phyloP scores from a whole-genome alignment of 1,140 invertebrate species.

The Vanessa tameamea region DNA sequence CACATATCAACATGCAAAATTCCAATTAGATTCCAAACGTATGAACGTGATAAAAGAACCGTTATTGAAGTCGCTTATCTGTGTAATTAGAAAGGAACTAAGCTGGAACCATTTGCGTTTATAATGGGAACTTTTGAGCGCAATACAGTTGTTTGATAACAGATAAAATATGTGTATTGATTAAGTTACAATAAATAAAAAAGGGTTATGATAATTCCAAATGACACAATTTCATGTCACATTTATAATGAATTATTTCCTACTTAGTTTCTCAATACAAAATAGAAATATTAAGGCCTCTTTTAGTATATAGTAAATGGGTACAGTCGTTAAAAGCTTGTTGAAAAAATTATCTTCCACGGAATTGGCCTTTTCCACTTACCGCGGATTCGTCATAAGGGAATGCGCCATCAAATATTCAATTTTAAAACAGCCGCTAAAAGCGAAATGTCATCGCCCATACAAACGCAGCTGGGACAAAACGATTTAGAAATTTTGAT shows the following conservation, averaged over 20 bases:
- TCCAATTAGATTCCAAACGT: slow-evolving; percentile 80
- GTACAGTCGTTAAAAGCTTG: slow-evolving; percentile 59
- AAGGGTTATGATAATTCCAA: slow-evolving; percentile 1
- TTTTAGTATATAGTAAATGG: slow-evolving; percentile 1
- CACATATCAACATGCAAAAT: slow-evolving; percentile 79
- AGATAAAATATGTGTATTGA: slow-evolving; percentile 46
- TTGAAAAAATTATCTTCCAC: slow-evolving; percentile 73
- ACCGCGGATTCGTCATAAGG: slow-evolving; percentile 77
- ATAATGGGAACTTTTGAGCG: slow-evolving; percentile 73
- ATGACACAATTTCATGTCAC: not conserved
- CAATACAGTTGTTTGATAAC: slow-evolving; percentile 62
- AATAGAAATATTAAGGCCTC: not conserved
- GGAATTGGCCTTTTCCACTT: slow-evolving; percentile 64
- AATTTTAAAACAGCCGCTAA: slow-evolving; percentile 81
- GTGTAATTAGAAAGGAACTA: slow-evolving; percentile 79
- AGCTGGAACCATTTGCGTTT: slow-evolving; percentile 77
- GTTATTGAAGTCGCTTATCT: slow-evolving; percentile 78
- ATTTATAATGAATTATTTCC: not conserved
- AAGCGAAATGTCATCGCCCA: slow-evolving; percentile 78
- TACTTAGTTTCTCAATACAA: not conserved
- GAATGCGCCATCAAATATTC: slow-evolving; percentile 80
- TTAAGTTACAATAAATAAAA: slow-evolving; percentile 26
- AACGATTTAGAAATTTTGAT: slow-evolving; percentile 77
- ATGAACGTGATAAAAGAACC: slow-evolving; percentile 76
- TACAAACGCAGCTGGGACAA: slow-evolving; percentile 75